These are phyloP conservation scores for Chrysolina haemoptera DNA, from an alignment of 2,888 invertebrate genomes.

Conservation along the genomic window DNA sequence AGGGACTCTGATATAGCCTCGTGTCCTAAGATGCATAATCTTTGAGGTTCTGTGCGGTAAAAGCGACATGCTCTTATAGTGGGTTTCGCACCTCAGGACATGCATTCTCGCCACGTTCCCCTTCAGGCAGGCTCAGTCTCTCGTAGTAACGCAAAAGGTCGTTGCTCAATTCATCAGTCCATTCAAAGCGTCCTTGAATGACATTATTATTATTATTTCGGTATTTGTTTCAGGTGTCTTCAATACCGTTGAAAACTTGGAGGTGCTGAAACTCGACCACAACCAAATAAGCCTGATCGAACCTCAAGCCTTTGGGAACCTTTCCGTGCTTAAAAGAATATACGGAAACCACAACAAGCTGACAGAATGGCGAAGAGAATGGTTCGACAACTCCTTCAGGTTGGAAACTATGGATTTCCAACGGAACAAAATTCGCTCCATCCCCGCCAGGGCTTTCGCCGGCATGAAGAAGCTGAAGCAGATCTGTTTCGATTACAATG, in stretches of 20 bases:
- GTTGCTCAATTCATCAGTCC: too few relatives aligned
- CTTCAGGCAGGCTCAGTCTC: too few relatives aligned
- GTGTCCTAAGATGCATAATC: too few relatives aligned
- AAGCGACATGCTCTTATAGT: too few relatives aligned
- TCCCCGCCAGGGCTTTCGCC: constrained; percentile 53
- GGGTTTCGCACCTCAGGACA: too few relatives aligned
- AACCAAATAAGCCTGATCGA: constrained; percentile 52
- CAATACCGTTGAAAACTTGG: constrained; percentile 35
- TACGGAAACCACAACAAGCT: constrained; percentile 48
- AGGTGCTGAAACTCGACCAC: constrained; percentile 48
- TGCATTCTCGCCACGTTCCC: too few relatives aligned
- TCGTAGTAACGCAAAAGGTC: too few relatives aligned
- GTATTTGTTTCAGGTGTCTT: constrained; percentile 12
- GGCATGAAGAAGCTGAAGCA: constrained; percentile 47
- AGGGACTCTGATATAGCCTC: too few relatives aligned
- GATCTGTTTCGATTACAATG: constrained; percentile 55
- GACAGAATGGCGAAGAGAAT: constrained; percentile 53
- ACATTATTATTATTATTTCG: neutral
- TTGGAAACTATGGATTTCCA: constrained; percentile 54
- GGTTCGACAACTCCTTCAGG: constrained; percentile 53
- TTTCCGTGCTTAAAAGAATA: constrained; percentile 47
- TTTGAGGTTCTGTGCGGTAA: too few relatives aligned
- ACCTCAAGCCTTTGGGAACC: constrained; percentile 50
- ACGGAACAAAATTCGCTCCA: constrained; percentile 49
- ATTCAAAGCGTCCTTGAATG: too few relatives aligned